Conservation (phyloP, 2,797 vertebrate genomes). For the Sebastes iracundus region DNA sequence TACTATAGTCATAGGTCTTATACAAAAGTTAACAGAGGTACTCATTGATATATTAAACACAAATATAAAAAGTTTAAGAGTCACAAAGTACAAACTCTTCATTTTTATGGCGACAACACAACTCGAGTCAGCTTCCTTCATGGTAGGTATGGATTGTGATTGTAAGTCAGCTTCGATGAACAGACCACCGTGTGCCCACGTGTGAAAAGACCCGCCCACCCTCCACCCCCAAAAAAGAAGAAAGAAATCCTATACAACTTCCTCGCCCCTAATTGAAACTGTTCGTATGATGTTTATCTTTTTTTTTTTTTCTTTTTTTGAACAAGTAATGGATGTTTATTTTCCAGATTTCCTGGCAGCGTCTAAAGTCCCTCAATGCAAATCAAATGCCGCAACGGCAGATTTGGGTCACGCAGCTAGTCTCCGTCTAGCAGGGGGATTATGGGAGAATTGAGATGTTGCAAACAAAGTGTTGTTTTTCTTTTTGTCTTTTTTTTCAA, state of each 20-base stretch:
- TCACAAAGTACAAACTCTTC: conserved; percentile 87
- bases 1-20: conserved; percentile 84
- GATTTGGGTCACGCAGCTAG: conserved; percentile 40
- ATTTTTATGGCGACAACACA: conserved; percentile 85
- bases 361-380: neutral
- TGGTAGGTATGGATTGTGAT: conserved; percentile 69
- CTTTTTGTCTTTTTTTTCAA: conserved; percentile 19
- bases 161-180: conserved; percentile 56
- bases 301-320: conserved; percentile 21
- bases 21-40: conserved; percentile 89
- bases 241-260: conserved; percentile 16
- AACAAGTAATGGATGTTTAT: neutral
- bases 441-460: conserved; percentile 35
- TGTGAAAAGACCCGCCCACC: conserved; percentile 20
- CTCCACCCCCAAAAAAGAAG: neutral
- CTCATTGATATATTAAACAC: conserved; percentile 90
- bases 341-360: neutral
- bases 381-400: neutral
- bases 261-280: neutral
- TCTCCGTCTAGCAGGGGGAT: conserved; percentile 29
- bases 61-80: conserved; percentile 87
- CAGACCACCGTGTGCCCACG: conserved; percentile 44
- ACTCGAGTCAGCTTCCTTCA: conserved; percentile 76
- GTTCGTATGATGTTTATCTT: conserved; percentile 5
- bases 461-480: conserved; percentile 26